Conservation (phyloP, 1,140 invertebrate species). For the Penaeus indicus region DNA sequence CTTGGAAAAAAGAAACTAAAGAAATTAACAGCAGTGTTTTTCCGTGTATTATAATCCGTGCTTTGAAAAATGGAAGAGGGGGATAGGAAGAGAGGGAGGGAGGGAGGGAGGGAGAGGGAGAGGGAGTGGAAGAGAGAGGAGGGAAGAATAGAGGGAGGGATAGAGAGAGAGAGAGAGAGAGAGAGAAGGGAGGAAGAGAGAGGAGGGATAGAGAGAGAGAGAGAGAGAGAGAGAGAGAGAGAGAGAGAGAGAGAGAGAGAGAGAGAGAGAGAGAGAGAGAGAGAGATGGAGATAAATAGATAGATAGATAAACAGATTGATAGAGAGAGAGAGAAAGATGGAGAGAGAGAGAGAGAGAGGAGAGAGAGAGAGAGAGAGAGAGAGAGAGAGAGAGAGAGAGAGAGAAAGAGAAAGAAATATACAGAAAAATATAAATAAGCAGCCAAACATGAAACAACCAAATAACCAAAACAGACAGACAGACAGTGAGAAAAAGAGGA, state of each 20-base stretch:
- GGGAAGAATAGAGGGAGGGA: neutral
- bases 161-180: too few species aligned
- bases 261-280: neutral
- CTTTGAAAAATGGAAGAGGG: neutral
- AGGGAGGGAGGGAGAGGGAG: neutral
- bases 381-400: constrained; percentile 41
- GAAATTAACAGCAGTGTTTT: too few species aligned
- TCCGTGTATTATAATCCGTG: constrained; percentile 17
- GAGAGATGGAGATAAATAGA: neutral
- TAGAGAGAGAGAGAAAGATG: neutral
- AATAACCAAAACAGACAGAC: too few species aligned
- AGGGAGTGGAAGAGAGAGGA: neutral
- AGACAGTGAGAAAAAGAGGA: too few species aligned
- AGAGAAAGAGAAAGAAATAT: neutral
- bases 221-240: too few species aligned
- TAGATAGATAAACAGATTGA: neutral
- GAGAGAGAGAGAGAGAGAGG: neutral
- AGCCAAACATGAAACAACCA: too few species aligned
- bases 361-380: constrained; percentile 39
- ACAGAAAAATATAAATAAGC: neutral
- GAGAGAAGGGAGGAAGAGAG: too few species aligned
- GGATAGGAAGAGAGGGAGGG: neutral
- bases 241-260: too few species aligned
- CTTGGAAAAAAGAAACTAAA: too few species aligned
- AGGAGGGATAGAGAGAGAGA: too few species aligned